These are phyloP conservation scores for Archocentrus centrarchus DNA, from an alignment of 2,113 vertebrate genomes.

Conservation along the genomic window DNA sequence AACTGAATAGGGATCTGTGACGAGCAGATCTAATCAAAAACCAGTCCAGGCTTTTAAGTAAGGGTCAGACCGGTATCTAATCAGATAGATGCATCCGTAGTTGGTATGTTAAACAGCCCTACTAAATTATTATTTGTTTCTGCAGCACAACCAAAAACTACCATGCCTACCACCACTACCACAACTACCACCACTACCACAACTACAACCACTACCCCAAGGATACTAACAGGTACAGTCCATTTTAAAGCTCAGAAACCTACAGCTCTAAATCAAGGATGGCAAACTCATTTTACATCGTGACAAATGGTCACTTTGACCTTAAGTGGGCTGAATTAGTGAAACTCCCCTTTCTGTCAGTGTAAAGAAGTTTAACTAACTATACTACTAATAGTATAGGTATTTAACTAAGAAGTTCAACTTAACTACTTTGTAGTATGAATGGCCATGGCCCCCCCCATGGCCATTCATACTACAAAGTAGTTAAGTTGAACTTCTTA, in stretches of 20 bases:
- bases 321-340: too few species aligned
- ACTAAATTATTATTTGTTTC: background rate
- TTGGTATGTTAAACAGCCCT: background rate
- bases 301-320: too few species aligned
- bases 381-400: too few species aligned
- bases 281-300: too few species aligned
- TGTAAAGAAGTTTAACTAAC: too few species aligned
- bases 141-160: background rate
- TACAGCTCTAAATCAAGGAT: background rate
- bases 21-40: background rate
- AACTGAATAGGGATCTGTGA: too few species aligned
- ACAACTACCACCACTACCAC: background rate
- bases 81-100: background rate
- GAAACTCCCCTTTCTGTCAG: too few species aligned
- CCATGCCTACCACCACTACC: background rate
- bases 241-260: background rate
- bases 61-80: background rate
- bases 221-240: constrained; percentile 26
- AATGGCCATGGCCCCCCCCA: too few species aligned
- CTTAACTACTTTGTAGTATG: too few species aligned
- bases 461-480: too few species aligned
- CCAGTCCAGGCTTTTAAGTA: background rate
- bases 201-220: background rate
- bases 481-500: too few species aligned
- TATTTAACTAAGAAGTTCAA: too few species aligned